Evolutionary conservation across 2,113 vertebrate genomes (phyloP), one percentile per base, ranked within the genome.

Genomic region (Myxocyprinus asiaticus): DNA sequence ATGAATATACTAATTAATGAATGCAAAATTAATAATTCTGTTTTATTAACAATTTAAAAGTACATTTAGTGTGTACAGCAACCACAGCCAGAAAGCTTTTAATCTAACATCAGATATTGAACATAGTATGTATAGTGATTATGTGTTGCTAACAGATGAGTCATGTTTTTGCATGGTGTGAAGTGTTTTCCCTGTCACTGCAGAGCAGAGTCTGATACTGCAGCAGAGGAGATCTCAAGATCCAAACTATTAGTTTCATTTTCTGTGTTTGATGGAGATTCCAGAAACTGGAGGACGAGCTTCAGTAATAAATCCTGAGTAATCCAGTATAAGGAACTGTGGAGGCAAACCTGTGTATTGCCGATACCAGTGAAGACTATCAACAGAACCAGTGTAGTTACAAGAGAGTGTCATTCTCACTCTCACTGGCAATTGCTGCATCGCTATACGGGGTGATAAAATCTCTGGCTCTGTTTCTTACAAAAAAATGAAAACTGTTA

Each of bases 151-250:
- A 33, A 33, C 22, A 1, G 22, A 1, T 33, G 22, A 33, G 22
- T 33, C 22, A 3, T 33, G 22, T 33, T 33, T 63, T 63, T 63
- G 61, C 5, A 42, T 9, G 9, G 6, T 63, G 11, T 4, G 9
- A 7, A 10, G 6, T 5, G 12, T 12, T 22, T 48, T 48, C 68
- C 53, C 64, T 76, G 73, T 76, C 64, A 81, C 72, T 74, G 71
- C 59, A 9, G 47, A 9, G 55, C 14, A 56, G 55, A 56, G 5
- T 56, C 55, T 56, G 9, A 9, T 12, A n/a, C 12, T n/a, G 4
- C 1, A 56, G 3, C 55, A 56, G 55, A 56, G 0, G 12, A 56
- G 55, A 56, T 56, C 55, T 56, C 55, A 5, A 56, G 55, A 56
- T 56, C 5, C 55, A 56, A 12, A n/a, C 6, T 11, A 15, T 45